Percentiles rank a stretch among this genome's conserved stretches.
Evolutionary conservation across 2,113 vertebrate species (phyloP).

Genomic region (Callithrix jacchus): DNA sequence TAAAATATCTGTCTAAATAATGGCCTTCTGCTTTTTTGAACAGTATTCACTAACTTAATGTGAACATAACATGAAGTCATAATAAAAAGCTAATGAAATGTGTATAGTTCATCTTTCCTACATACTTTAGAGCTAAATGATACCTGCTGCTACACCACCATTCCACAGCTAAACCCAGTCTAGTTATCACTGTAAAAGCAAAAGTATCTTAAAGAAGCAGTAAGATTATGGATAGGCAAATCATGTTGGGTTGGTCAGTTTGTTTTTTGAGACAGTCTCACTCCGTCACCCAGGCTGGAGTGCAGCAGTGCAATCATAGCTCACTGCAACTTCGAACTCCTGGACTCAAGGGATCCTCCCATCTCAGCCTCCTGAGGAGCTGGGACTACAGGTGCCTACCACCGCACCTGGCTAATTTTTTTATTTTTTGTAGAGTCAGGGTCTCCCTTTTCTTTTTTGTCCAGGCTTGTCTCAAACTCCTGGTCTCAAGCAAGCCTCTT

Average conservation of each 20-base stretch:
- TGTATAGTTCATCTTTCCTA: slow-evolving; percentile 20
- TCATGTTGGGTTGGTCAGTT: background rate
- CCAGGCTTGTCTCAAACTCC: background rate
- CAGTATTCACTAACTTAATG: background rate
- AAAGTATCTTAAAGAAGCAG: slow-evolving; percentile 2
- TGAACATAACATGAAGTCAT: background rate
- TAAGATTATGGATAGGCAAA: background rate
- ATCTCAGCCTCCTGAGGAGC: background rate
- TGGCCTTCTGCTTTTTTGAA: background rate
- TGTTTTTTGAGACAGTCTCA: background rate
- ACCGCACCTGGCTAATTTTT: background rate
- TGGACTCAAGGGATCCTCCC: background rate
- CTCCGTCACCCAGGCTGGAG: background rate
- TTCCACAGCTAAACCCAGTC: background rate
- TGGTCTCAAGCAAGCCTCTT: background rate
- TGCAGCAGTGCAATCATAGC: background rate
- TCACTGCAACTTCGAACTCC: background rate
- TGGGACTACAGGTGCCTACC: background rate
- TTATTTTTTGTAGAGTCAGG: background rate
- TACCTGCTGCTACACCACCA: background rate
- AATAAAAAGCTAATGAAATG: background rate
- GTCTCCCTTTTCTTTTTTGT: background rate
- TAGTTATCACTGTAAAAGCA: slow-evolving; percentile 17
- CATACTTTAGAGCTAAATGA: slow-evolving; percentile 12
- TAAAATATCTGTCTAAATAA: background rate